Conservation (phyloP, 2,888 invertebrate genomes). For the Taenaris catops region DNA sequence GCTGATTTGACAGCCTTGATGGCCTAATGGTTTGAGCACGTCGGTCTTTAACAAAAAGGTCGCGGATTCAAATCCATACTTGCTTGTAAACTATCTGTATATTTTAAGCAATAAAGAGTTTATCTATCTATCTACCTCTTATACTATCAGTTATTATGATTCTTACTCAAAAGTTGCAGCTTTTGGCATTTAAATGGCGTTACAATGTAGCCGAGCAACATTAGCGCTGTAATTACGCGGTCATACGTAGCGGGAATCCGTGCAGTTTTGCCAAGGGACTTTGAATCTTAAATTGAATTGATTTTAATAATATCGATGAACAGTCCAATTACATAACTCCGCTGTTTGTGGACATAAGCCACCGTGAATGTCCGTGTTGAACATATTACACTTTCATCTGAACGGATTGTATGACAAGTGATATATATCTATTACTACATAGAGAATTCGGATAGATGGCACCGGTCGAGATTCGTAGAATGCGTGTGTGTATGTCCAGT, state of each 20-base stretch:
- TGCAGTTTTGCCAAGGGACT: conserved; percentile 20
- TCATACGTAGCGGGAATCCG: conserved; percentile 24
- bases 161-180: conserved; percentile 29
- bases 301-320: conserved; percentile 15
- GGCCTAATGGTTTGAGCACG: no score
- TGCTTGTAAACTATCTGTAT: no score
- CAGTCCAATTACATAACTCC: conserved; percentile 16
- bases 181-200: conserved; percentile 31
- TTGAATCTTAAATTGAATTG: conserved; percentile 14
- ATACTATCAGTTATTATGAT: conserved; percentile 7
- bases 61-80: no score
- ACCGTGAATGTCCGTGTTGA: conserved; percentile 9
- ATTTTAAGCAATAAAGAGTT: no score
- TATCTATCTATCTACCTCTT: background rate
- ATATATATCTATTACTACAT: conserved; percentile 26
- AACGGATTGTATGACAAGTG: conserved; percentile 25
- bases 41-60: no score
- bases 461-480: conserved; percentile 55
- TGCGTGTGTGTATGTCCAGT: conserved; percentile 58
- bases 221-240: conserved; percentile 30
- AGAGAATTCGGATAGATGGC: conserved; percentile 32
- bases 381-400: conserved; percentile 20
- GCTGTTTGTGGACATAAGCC: conserved; percentile 18
- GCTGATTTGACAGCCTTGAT: no score
- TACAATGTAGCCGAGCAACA: conserved; percentile 32